Percentiles rank a stretch among this genome's conserved stretches.
phyloP scores from a whole-genome alignment of 1,140 invertebrate genomes.

The Cyclina sinensis region DNA sequence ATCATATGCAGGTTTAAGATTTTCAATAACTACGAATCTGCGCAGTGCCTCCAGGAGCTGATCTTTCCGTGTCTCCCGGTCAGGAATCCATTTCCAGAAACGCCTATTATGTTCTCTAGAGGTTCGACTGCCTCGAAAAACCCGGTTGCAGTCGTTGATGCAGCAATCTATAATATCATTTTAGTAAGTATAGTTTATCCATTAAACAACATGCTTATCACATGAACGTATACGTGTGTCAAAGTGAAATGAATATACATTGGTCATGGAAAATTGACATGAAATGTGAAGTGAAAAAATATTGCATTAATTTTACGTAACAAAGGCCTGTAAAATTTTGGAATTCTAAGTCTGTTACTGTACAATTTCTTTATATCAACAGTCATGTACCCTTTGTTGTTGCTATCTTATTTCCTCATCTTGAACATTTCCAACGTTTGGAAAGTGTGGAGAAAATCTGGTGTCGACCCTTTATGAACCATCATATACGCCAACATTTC shows the following conservation, averaged over 20 bases:
- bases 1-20: no score
- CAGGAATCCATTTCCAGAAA: slow-evolving; percentile 27
- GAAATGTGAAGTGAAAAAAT: no score
- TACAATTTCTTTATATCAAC: slow-evolving; percentile 1
- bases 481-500: slow-evolving; percentile 23
- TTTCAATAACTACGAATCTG: no score
- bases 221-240: no score
- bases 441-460: no score
- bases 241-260: no score
- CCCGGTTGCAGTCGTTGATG: no score
- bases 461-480: slow-evolving; percentile 15
- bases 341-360: background rate
- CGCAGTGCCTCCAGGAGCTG: no score
- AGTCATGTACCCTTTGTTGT: slow-evolving; percentile 1
- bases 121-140: slow-evolving; percentile 15
- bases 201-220: slow-evolving; percentile 35
- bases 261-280: no score
- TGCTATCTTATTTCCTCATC: slow-evolving; percentile 11
- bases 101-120: slow-evolving; percentile 12
- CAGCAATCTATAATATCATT: background rate
- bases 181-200: slow-evolving; percentile 1
- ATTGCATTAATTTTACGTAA: slow-evolving; percentile 15
- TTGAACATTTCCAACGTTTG: slow-evolving; percentile 10
- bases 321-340: background rate
- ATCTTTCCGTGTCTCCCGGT: background rate